phyloP scores from a whole-genome alignment of 2,113 vertebrate species.

The Ceyx margarethae region DNA sequence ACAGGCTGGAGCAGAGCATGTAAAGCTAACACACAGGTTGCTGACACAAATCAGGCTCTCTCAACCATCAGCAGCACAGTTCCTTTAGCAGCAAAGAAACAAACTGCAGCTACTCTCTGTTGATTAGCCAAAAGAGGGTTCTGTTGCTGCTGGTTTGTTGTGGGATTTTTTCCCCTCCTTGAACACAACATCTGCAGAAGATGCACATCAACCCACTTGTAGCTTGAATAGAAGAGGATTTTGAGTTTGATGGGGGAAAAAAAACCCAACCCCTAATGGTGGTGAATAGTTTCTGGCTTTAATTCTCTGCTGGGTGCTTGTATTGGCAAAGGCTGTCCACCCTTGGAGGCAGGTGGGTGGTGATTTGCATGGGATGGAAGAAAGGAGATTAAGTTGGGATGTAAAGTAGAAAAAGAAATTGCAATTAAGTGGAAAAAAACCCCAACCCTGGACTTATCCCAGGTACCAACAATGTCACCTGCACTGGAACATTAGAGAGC shows the following conservation, averaged over 20 bases:
- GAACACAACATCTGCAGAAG: conserved; percentile 49
- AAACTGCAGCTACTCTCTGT: background rate
- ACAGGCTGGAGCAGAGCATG: background rate
- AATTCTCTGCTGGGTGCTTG: conserved; percentile 41
- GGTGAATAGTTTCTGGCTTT: conserved; percentile 15
- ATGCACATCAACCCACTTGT: conserved; percentile 37
- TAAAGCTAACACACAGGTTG: background rate
- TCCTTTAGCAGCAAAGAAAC: background rate
- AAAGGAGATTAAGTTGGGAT: background rate
- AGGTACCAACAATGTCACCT: background rate
- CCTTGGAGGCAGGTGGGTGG: conserved; percentile 55
- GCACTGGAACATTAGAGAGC: background rate
- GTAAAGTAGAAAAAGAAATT: conserved; percentile 12
- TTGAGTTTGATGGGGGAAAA: background rate
- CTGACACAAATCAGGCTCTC: background rate
- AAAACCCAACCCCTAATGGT: background rate
- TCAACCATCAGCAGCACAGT: background rate
- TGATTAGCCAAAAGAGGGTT: conserved; percentile 25
- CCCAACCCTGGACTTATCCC: background rate
- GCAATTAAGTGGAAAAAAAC: background rate
- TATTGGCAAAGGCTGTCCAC: conserved; percentile 61
- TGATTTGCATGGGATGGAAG: conserved; percentile 47
- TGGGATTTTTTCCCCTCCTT: background rate
- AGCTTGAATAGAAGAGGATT: conserved; percentile 15
- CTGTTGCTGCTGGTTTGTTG: background rate